Conservation (phyloP, 2,888 invertebrate genomes). For the Nomada lathburiana region DNA sequence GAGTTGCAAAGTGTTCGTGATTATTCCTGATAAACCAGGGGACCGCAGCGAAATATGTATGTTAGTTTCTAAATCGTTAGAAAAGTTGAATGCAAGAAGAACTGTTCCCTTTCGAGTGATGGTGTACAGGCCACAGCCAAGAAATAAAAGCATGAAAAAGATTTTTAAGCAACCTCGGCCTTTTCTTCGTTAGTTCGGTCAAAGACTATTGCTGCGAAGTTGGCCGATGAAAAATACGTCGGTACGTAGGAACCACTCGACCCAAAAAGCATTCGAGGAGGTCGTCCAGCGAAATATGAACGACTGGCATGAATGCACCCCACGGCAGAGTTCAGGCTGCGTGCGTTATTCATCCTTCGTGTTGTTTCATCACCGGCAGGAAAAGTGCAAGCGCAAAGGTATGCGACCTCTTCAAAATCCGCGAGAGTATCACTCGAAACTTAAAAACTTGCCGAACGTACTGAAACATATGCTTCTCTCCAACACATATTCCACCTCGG, state of each 20-base stretch:
- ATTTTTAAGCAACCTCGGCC: slow-evolving; percentile 55
- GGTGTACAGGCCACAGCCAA: slow-evolving; percentile 23
- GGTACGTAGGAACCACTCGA: slow-evolving; percentile 66
- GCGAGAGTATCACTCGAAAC: slow-evolving; percentile 63
- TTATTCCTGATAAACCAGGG: background rate
- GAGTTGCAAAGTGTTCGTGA: too few relatives aligned
- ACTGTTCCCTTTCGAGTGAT: slow-evolving; percentile 45
- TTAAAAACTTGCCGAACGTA: slow-evolving; percentile 66
- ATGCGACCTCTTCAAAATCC: slow-evolving; percentile 54
- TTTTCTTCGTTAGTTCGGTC: slow-evolving; percentile 47
- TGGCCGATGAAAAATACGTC: slow-evolving; percentile 59
- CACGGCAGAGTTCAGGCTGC: slow-evolving; percentile 42
- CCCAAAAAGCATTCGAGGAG: slow-evolving; percentile 69
- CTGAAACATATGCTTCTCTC: slow-evolving; percentile 57
- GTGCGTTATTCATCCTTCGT: slow-evolving; percentile 55
- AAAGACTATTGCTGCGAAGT: slow-evolving; percentile 53
- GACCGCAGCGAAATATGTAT: background rate
- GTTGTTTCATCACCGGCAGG: slow-evolving; percentile 47
- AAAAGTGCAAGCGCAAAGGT: slow-evolving; percentile 42
- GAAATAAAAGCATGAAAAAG: slow-evolving; percentile 52
- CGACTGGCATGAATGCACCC: slow-evolving; percentile 51
- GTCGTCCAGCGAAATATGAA: slow-evolving; percentile 59
- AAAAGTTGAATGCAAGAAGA: slow-evolving; percentile 31
- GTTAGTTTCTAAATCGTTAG: slow-evolving; percentile 27
- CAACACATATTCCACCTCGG: slow-evolving; percentile 35